Evolutionary conservation across 2,113 vertebrate species (phyloP).

Genomic region (Mesembrinibis cayennensis): DNA sequence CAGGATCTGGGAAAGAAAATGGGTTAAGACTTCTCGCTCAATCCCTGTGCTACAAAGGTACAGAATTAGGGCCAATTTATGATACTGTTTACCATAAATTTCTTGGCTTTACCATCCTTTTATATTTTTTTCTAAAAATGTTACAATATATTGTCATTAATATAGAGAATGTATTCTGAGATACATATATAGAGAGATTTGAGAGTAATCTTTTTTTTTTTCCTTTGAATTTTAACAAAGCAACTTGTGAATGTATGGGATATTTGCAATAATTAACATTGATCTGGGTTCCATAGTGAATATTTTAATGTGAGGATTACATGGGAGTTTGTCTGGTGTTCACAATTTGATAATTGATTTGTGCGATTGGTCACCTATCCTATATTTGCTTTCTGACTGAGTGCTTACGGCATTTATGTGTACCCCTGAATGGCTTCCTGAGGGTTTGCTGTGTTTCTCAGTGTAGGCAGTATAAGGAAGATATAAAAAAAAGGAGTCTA

Average conservation of each 20-base stretch:
- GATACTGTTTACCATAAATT: not conserved
- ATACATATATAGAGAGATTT: accelerated
- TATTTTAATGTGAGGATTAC: not conserved
- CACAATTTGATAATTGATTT: not conserved
- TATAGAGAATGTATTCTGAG: not conserved
- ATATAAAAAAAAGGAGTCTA: not conserved
- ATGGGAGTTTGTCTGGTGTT: not conserved
- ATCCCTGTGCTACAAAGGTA: not conserved
- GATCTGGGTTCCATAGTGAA: not conserved
- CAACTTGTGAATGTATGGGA: not conserved
- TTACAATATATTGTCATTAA: not conserved
- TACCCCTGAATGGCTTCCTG: not conserved
- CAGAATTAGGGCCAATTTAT: not conserved
- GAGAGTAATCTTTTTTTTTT: not conserved
- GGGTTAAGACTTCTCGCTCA: not conserved
- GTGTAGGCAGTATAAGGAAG: not conserved
- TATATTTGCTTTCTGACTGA: not conserved
- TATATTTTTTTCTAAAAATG: not conserved
- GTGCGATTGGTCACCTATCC: not conserved
- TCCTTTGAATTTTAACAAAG: not conserved
- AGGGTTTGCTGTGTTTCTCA: not conserved
- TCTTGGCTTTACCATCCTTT: not conserved
- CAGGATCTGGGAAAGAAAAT: not conserved
- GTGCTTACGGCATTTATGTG: not conserved
- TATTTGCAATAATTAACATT: not conserved